phyloP scores from a whole-genome alignment of 2,888 invertebrate species.

The Epinotia ramella region DNA sequence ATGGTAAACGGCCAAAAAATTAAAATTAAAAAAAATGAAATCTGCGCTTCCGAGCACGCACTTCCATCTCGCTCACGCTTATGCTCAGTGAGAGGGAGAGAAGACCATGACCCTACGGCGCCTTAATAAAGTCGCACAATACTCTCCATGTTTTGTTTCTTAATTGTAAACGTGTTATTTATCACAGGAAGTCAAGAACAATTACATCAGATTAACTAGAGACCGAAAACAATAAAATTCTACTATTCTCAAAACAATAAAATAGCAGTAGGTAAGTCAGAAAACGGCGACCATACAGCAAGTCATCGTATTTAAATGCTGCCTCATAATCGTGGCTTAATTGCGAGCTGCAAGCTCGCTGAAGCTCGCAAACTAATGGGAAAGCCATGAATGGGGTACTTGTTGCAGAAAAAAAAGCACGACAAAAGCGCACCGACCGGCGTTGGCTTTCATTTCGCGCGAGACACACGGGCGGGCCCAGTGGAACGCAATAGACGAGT shows the following conservation, averaged over 20 bases:
- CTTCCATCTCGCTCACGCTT: too few species aligned
- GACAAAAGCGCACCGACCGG: slow-evolving; percentile 15
- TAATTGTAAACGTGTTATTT: background rate
- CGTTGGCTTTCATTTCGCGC: slow-evolving; percentile 38
- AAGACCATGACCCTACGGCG: too few species aligned
- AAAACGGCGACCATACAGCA: background rate
- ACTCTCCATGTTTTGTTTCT: background rate
- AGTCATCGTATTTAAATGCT: slow-evolving; percentile 39
- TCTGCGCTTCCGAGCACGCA: too few species aligned
- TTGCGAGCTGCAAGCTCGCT: slow-evolving; percentile 24
- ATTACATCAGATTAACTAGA: background rate
- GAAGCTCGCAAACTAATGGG: slow-evolving; percentile 35
- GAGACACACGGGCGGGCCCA: slow-evolving; percentile 20
- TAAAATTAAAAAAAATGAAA: too few species aligned
- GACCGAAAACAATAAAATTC: background rate
- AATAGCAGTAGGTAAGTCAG: background rate
- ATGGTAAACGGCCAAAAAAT: too few species aligned
- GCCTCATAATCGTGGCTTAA: slow-evolving; percentile 21
- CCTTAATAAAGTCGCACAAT: background rate
- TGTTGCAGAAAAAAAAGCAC: slow-evolving; percentile 37
- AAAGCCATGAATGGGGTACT: slow-evolving; percentile 41
- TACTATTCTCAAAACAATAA: background rate
- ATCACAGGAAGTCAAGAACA: background rate
- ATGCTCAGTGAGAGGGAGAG: too few species aligned
- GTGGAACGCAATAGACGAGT: background rate